These are phyloP conservation scores for Pterobdella sp. DNA, from an alignment of 2,888 invertebrate genomes.

Conservation along the genomic window DNA sequence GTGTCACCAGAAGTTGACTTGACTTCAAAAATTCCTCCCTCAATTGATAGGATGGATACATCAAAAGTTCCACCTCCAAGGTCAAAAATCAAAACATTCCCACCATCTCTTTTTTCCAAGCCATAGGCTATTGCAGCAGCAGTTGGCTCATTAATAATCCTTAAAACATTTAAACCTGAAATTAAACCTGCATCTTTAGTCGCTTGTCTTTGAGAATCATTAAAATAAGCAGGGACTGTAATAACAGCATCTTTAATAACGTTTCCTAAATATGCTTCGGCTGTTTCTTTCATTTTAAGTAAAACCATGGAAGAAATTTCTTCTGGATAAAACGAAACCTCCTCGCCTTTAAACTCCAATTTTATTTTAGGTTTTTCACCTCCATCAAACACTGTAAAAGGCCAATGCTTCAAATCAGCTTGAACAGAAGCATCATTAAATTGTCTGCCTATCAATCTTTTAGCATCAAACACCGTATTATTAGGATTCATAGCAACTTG, in stretches of 20 bases:
- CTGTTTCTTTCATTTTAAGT: conserved; percentile 3
- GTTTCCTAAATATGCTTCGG: conserved; percentile 8
- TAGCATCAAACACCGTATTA: conserved; percentile 61
- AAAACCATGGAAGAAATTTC: conserved; percentile 6
- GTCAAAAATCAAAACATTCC: neutral
- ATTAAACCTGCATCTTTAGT: conserved; percentile 2
- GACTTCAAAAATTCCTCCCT: conserved; percentile 8
- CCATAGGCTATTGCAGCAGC: conserved; percentile 8
- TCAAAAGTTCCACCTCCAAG: conserved; percentile 9
- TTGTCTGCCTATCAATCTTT: conserved; percentile 69
- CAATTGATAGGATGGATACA: neutral
- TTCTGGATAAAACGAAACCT: neutral
- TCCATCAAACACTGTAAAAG: conserved; percentile 58
- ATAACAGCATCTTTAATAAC: neutral
- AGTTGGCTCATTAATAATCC: conserved; percentile 7
- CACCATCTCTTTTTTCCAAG: conserved; percentile 6
- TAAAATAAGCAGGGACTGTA: neutral
- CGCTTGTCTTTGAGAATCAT: conserved; percentile 9
- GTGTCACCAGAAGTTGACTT: conserved; percentile 6
- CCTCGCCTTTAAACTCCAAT: conserved; percentile 28
- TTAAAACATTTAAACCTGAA: neutral
- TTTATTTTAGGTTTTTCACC: conserved; percentile 45
- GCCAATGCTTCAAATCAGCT: conserved; percentile 74
- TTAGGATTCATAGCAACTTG: conserved; percentile 63
- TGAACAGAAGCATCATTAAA: conserved; percentile 71